phyloP scores from a whole-genome alignment of 2,888 invertebrate species.

The Pterostichus madidus region DNA sequence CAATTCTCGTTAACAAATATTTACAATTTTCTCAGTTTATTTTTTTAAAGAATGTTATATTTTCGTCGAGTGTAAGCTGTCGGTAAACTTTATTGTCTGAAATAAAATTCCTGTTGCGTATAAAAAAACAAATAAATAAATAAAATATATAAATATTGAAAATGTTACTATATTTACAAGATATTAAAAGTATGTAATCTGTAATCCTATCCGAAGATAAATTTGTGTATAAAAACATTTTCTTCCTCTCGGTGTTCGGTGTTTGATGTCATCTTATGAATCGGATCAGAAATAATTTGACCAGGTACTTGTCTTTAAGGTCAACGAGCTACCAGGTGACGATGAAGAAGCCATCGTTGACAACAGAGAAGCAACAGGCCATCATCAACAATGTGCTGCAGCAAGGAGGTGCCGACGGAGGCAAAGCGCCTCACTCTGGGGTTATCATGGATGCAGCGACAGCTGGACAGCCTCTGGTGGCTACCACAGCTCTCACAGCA shows the following conservation, averaged over 20 bases:
- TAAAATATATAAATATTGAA: no score
- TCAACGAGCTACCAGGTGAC: constrained; percentile 83
- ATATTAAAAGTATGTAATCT: no score
- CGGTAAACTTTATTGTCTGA: no score
- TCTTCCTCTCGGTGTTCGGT: constrained; percentile 1
- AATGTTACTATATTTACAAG: no score
- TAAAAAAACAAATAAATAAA: no score
- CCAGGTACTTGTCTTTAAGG: constrained; percentile 75
- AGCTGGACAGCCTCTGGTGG: constrained; percentile 73
- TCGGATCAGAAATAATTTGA: constrained; percentile 64
- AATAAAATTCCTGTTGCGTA: no score
- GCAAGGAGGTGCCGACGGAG: constrained; percentile 72
- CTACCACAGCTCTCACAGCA: constrained; percentile 68
- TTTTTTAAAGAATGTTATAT: no score
- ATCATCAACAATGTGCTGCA: constrained; percentile 72
- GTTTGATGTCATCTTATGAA: neutral
- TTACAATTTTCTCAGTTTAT: no score
- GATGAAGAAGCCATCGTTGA: constrained; percentile 78
- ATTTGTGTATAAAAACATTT: neutral
- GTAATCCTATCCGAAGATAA: no score
- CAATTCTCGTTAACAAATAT: no score
- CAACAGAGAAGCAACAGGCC: constrained; percentile 75
- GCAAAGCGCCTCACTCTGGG: constrained; percentile 73
- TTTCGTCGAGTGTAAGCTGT: no score
- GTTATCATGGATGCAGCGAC: constrained; percentile 76